Conservation (phyloP, 2,797 vertebrate genomes). For the Melanotaenia pygmaea region DNA sequence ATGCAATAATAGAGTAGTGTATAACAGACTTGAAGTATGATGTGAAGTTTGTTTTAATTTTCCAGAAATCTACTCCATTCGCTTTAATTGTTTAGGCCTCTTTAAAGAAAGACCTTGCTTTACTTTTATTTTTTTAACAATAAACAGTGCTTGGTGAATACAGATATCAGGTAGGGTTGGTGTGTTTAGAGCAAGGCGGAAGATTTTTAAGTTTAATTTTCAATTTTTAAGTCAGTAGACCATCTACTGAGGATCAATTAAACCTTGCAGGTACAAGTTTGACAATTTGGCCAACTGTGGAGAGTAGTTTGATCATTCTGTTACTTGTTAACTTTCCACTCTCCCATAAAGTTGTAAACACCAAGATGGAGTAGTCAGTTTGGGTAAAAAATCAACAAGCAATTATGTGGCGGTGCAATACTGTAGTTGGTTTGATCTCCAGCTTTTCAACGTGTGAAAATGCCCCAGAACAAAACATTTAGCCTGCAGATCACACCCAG, state of each 20-base stretch:
- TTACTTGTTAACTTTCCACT: not conserved
- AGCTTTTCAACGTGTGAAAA: no score
- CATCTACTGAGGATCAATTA: not conserved
- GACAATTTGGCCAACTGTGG: no score
- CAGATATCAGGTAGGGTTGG: not conserved
- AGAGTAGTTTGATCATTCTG: no score
- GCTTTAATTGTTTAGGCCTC: not conserved
- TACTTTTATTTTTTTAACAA: not conserved
- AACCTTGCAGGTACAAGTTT: not conserved
- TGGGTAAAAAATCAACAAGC: not conserved
- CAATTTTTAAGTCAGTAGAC: slow-evolving; percentile 12
- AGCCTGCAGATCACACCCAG: no score
- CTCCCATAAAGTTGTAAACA: slow-evolving; percentile 10
- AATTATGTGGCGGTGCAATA: not conserved
- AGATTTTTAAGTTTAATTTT: not conserved
- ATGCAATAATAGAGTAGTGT: not conserved
- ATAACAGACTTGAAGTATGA: not conserved
- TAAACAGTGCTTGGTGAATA: not conserved
- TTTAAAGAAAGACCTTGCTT: not conserved
- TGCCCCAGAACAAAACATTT: no score
- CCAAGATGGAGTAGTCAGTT: not conserved
- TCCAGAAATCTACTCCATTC: not conserved
- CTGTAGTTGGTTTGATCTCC: no score
- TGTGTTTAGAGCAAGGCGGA: not conserved
- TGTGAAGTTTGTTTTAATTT: not conserved